Conservation (phyloP, 2,888 invertebrate species). For the Beris morrisii region DNA sequence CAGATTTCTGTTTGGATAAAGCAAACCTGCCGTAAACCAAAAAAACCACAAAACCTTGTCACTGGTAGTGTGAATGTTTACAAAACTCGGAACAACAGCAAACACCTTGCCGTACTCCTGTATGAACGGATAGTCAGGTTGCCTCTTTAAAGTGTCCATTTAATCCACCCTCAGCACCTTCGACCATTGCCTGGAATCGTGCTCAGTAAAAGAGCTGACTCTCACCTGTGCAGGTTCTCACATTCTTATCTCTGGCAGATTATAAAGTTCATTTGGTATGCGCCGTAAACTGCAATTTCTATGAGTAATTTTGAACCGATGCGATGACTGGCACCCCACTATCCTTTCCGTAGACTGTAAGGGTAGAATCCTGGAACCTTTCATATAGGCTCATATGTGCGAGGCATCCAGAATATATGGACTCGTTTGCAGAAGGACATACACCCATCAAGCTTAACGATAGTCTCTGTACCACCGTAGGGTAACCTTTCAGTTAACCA, state of each 20-base stretch:
- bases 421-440: no score
- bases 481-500: conserved; percentile 2
- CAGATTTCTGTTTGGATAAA: no score
- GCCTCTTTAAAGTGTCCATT: conserved; percentile 20
- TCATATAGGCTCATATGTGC: no score
- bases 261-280: conserved; percentile 34
- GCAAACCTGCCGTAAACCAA: no score
- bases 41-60: no score
- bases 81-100: conserved; percentile 7
- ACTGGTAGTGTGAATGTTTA: conserved; percentile 8
- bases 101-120: conserved; percentile 8
- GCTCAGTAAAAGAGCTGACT: conserved; percentile 20
- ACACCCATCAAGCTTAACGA: no score
- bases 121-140: not conserved
- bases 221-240: conserved; percentile 30
- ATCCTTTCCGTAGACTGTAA: no score
- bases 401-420: no score
- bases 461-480: no score
- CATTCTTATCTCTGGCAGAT: conserved; percentile 33
- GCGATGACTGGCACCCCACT: not conserved
- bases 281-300: conserved; percentile 34
- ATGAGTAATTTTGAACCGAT: conserved; percentile 31
- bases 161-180: not conserved
- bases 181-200: not conserved
- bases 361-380: no score